These are phyloP conservation scores for Apis dorsata DNA, from an alignment of 1,140 invertebrate species.

Conservation along the genomic window DNA sequence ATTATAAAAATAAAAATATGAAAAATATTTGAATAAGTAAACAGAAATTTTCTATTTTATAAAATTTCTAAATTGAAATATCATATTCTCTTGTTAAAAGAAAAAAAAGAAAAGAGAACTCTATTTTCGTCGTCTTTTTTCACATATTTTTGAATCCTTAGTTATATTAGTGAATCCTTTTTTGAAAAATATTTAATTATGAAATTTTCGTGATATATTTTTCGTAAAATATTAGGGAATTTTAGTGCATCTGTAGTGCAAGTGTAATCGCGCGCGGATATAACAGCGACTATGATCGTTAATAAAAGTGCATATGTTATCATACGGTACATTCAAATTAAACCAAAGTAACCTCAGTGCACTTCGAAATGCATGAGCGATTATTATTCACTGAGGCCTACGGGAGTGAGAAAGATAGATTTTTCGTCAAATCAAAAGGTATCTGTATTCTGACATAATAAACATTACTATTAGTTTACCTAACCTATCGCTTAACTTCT, in stretches of 20 bases:
- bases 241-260: conserved; percentile 14
- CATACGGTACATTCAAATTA: conserved; percentile 6
- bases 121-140: background rate
- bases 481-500: conserved; percentile 32
- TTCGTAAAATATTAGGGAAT: conserved; percentile 21
- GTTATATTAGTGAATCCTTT: background rate
- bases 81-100: background rate
- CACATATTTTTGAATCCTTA: background rate
- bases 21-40: background rate
- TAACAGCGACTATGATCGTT: conserved; percentile 28
- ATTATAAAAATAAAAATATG: background rate
- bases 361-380: conserved; percentile 37
- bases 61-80: background rate
- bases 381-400: conserved; percentile 55
- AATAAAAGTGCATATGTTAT: conserved; percentile 29
- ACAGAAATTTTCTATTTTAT: background rate
- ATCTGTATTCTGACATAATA: background rate
- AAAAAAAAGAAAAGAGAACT: background rate
- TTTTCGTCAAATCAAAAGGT: conserved; percentile 56
- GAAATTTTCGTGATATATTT: background rate
- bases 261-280: conserved; percentile 18
- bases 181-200: background rate
- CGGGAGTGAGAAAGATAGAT: conserved; percentile 46
- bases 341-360: conserved; percentile 18
- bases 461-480: conserved; percentile 24